Percentiles rank a stretch among this genome's conserved stretches.
phyloP scores from a whole-genome alignment of 2,888 invertebrate species.

The Adelognathus sp. region DNA sequence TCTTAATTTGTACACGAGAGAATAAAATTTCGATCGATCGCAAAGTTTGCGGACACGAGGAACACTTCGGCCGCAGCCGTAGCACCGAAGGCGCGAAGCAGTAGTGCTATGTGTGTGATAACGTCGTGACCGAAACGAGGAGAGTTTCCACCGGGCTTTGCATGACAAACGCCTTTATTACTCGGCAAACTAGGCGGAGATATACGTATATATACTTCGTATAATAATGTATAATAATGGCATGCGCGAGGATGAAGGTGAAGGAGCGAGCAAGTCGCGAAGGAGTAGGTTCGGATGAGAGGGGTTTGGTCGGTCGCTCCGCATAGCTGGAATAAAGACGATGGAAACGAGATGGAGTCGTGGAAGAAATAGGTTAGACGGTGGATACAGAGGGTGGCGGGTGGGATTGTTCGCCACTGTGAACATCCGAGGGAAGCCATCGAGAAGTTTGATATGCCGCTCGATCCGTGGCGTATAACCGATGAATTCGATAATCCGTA shows the following conservation, averaged over 20 bases:
- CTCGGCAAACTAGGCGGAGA: background rate
- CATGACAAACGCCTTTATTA: constrained; percentile 59
- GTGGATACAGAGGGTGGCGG: background rate
- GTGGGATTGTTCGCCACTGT: constrained; percentile 24
- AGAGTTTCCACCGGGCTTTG: constrained; percentile 47
- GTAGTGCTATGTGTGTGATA: constrained; percentile 34
- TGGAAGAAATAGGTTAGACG: background rate
- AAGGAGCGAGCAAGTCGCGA: constrained; percentile 18
- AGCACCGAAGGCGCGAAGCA: background rate
- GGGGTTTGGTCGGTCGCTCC: constrained; percentile 7
- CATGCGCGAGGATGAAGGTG: background rate
- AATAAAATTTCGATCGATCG: constrained; percentile 39
- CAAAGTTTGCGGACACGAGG: constrained; percentile 34
- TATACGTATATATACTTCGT: too few relatives aligned
- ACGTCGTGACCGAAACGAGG: constrained; percentile 18
- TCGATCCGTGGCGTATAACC: constrained; percentile 27
- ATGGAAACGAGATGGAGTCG: background rate
- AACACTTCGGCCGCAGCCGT: constrained; percentile 7
- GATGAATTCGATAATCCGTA: constrained; percentile 11
- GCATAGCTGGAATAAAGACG: constrained; percentile 12
- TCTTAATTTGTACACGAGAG: background rate
- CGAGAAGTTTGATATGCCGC: constrained; percentile 16
- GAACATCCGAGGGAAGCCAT: constrained; percentile 22
- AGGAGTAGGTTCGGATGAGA: constrained; percentile 22
- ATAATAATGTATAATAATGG: too few relatives aligned